These are phyloP conservation scores for Leptatherina wallacei DNA, from an alignment of 2,797 vertebrate genomes.

Conservation along the genomic window DNA sequence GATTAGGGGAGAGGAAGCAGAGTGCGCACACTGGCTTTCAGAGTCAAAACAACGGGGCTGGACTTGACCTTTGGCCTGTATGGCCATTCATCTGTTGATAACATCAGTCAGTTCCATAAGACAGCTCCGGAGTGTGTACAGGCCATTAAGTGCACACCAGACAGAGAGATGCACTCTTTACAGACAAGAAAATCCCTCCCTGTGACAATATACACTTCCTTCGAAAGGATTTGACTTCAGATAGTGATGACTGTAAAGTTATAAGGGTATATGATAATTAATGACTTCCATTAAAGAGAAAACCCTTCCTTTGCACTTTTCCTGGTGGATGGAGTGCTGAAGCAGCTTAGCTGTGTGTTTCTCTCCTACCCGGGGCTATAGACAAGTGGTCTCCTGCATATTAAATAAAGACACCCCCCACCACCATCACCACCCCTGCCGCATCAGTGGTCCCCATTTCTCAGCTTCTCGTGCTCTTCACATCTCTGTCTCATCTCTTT, in stretches of 20 bases:
- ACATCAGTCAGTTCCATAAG: conserved; percentile 56
- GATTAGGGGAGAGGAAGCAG: conserved; percentile 73
- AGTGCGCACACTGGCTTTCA: conserved; percentile 57
- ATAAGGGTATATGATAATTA: conserved; percentile 73
- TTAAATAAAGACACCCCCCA: conserved; percentile 69
- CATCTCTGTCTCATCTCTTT: conserved; percentile 32
- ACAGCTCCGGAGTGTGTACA: conserved; percentile 49
- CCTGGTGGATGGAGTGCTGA: conserved; percentile 70
- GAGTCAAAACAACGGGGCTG: conserved; percentile 75
- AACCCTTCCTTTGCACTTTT: conserved; percentile 78
- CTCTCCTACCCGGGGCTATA: conserved; percentile 71
- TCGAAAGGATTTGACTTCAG: conserved; percentile 47
- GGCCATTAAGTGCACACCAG: conserved; percentile 45
- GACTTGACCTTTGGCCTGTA: conserved; percentile 74
- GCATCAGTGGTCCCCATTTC: conserved; percentile 39
- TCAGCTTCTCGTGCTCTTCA: conserved; percentile 38
- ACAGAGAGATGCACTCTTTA: conserved; percentile 22
- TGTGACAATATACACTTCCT: conserved; percentile 43
- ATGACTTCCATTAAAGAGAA: conserved; percentile 73
- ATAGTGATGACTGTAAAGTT: conserved; percentile 64
- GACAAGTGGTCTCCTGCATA: conserved; percentile 78
- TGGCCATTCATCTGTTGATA: conserved; percentile 75
- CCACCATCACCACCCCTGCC: conserved; percentile 22
- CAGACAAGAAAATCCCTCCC: conserved; percentile 25
- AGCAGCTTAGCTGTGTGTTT: conserved; percentile 73